Conservation (phyloP, 2,888 invertebrate species). For the Anodontia alba region DNA sequence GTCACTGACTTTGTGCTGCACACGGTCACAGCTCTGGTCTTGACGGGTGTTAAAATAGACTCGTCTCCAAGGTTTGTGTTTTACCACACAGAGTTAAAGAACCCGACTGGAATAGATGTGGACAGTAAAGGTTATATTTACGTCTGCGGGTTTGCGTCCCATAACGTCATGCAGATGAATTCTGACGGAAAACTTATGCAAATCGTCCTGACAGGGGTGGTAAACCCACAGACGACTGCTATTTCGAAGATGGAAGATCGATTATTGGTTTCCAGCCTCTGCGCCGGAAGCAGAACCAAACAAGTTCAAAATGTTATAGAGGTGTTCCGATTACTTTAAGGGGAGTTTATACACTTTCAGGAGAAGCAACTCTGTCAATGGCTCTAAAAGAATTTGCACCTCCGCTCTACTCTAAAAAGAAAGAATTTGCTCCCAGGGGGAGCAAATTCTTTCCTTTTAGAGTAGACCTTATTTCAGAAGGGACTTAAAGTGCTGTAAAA, state of each 20-base stretch:
- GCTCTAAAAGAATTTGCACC: background rate
- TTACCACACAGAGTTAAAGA: conserved; percentile 50
- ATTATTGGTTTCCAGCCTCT: conserved; percentile 46
- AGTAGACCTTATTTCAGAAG: no score
- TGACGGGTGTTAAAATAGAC: conserved; percentile 50
- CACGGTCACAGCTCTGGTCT: conserved; percentile 46
- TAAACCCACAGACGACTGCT: conserved; percentile 58
- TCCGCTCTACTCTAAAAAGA: no score
- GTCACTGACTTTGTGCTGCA: conserved; percentile 53
- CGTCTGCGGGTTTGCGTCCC: conserved; percentile 58
- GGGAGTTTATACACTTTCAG: no score
- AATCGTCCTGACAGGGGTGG: conserved; percentile 41
- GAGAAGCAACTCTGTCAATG: background rate
- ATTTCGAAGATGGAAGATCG: conserved; percentile 50
- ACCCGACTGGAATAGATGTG: conserved; percentile 55
- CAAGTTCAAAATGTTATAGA: conserved; percentile 58
- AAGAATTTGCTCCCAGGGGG: no score
- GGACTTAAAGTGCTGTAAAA: no score
- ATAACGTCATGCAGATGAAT: conserved; percentile 52
- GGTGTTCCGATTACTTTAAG: conserved; percentile 35
- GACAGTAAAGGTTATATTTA: conserved; percentile 51
- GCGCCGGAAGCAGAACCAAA: conserved; percentile 32
- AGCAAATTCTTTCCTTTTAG: no score
- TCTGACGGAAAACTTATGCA: conserved; percentile 41
- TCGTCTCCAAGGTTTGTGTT: conserved; percentile 55